A percentile compares a stretch with the other conserved stretches of the same genome.
Conservation (phyloP, 2,797 vertebrate genomes). For the Choloepus didactylus region DNA sequence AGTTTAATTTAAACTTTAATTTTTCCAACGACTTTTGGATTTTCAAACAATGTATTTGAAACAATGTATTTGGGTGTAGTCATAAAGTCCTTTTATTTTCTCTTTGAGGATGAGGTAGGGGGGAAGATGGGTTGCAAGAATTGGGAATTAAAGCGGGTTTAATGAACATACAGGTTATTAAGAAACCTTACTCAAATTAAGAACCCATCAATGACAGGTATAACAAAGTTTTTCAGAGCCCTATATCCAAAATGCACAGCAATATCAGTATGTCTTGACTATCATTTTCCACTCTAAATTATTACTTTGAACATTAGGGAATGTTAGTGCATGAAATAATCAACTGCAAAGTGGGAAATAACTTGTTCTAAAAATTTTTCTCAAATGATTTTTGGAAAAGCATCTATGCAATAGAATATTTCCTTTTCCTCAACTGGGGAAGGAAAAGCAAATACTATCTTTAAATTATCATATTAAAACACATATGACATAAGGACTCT, state of each 20-base stretch:
- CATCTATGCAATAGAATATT: conserved; percentile 45
- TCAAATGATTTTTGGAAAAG: conserved; percentile 60
- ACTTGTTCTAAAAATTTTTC: conserved; percentile 56
- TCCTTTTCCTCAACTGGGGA: neutral
- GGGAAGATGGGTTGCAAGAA: neutral
- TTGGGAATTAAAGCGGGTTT: conserved; percentile 60
- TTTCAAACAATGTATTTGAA: conserved; percentile 56
- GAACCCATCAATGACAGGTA: conserved; percentile 38
- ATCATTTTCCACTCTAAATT: conserved; percentile 54
- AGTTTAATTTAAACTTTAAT: conserved; percentile 63
- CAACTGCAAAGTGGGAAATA: conserved; percentile 32
- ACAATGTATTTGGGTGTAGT: neutral
- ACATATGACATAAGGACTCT: conserved; percentile 70
- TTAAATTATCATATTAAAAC: conserved; percentile 79
- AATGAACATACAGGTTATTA: conserved; percentile 60
- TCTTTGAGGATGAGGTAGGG: neutral
- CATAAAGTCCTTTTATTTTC: conserved; percentile 67
- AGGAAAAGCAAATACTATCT: conserved; percentile 66
- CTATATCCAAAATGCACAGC: neutral
- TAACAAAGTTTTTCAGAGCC: conserved; percentile 35
- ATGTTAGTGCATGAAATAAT: conserved; percentile 50
- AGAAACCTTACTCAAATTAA: conserved; percentile 45
- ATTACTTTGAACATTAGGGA: neutral
- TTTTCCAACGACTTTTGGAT: conserved; percentile 47
- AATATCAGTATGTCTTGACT: neutral